Conservation (phyloP, 2,888 invertebrate species). For the Trissoscelio sp. region DNA sequence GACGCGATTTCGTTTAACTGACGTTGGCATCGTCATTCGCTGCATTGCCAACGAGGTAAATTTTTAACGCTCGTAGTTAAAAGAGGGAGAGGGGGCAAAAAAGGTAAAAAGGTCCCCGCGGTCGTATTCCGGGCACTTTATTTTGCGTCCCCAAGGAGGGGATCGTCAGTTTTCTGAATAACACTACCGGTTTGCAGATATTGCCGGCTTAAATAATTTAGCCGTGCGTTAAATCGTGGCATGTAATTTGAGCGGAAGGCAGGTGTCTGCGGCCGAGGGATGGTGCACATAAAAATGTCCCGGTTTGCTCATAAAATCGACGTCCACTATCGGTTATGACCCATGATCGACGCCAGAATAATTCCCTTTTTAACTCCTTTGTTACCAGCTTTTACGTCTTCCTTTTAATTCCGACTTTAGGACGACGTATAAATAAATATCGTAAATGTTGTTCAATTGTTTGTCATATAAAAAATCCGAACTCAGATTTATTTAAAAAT, state of each 20-base stretch:
- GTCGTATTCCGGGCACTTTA: constrained; percentile 45
- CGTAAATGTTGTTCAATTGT: too few species aligned
- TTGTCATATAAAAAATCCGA: too few species aligned
- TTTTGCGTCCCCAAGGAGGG: constrained; percentile 35
- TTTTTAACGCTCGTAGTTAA: background rate
- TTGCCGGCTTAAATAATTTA: constrained; percentile 62
- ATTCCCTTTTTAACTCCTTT: constrained; percentile 1
- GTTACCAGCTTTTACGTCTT: constrained; percentile 27
- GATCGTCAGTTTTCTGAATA: constrained; percentile 37
- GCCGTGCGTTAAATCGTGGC: constrained; percentile 57
- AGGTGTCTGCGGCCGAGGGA: constrained; percentile 40
- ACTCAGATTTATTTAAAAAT: too few species aligned
- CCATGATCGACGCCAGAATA: constrained; percentile 23
- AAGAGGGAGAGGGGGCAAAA: background rate
- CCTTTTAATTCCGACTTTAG: background rate
- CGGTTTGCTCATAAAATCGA: constrained; percentile 59
- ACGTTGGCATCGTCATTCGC: background rate
- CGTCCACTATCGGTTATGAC: constrained; percentile 45
- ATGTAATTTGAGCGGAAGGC: constrained; percentile 56
- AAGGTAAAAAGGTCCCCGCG: constrained; percentile 42
- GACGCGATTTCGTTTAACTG: background rate
- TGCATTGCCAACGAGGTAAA: background rate
- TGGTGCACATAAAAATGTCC: constrained; percentile 51
- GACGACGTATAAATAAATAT: too few species aligned
- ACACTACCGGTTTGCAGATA: constrained; percentile 50